Evolutionary conservation across 1,140 invertebrate genomes (phyloP).

Genomic region (Aphaenogaster floridana): DNA sequence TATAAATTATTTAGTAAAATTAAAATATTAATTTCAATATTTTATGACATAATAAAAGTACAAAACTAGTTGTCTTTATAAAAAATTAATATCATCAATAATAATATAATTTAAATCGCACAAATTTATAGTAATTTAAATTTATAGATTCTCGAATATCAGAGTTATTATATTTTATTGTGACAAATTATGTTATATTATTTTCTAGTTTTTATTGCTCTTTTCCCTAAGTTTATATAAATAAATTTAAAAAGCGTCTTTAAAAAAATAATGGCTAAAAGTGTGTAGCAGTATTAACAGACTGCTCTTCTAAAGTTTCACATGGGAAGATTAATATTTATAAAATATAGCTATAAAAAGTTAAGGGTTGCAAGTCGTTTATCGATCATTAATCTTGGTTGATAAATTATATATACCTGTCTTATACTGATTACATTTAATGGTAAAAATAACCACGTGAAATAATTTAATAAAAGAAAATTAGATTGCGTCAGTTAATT

Average conservation of each 20-base stretch:
- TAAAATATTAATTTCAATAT: slow-evolving; percentile 20
- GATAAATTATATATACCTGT: slow-evolving; percentile 5
- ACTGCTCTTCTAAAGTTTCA: not conserved
- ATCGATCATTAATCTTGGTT: slow-evolving; percentile 21
- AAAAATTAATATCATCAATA: not conserved
- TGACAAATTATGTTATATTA: slow-evolving; percentile 6
- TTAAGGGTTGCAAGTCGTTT: not conserved
- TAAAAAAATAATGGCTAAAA: not conserved
- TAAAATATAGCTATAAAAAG: not conserved
- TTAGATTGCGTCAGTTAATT: slow-evolving; percentile 19
- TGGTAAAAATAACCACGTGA: not conserved
- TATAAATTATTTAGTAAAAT: not conserved
- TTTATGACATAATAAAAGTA: not conserved
- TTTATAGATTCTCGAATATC: not conserved
- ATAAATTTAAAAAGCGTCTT: not conserved
- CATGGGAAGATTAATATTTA: not conserved
- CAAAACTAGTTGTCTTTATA: not conserved
- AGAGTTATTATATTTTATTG: not conserved
- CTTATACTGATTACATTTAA: not conserved
- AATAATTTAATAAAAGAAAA: slow-evolving; percentile 12
- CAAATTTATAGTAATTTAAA: not conserved
- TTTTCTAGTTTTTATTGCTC: not conserved
- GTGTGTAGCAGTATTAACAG: not conserved
- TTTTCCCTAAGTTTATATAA: not conserved
- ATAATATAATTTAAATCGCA: not conserved